phyloP scores from a whole-genome alignment of 2,797 vertebrate species.

The Coregonus ussuriensis region DNA sequence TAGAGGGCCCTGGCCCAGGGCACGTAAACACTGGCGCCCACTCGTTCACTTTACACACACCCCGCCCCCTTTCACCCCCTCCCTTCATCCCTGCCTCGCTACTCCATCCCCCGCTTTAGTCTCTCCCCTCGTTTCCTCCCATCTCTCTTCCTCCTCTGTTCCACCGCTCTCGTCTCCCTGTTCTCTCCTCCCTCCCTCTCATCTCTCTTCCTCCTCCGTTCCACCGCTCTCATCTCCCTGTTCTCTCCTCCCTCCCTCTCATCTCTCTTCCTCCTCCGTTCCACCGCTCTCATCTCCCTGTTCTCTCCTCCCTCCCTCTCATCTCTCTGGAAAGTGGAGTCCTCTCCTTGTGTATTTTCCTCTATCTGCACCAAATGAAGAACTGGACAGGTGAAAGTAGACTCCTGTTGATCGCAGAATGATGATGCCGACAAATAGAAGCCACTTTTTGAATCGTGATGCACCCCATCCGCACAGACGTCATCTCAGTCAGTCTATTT shows the following conservation, averaged over 20 bases:
- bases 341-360: no score
- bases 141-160: not conserved
- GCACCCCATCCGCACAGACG: not conserved
- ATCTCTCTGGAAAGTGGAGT: not conserved
- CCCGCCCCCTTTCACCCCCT: not conserved
- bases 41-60: constrained; percentile 5
- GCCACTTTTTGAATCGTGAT: not conserved
- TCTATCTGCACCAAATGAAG: not conserved
- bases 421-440: not conserved
- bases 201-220: not conserved
- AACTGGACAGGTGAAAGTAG: not conserved
- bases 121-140: not conserved
- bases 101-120: no score
- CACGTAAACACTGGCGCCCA: constrained; percentile 3
- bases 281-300: not conserved
- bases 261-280: not conserved
- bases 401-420: not conserved
- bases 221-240: not conserved
- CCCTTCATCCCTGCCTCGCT: not conserved
- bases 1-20: constrained; percentile 10
- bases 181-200: not conserved
- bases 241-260: not conserved
- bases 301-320: not conserved
- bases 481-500: not conserved
- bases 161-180: not conserved